Evolutionary conservation across 2,113 vertebrate species (phyloP).

Genomic region (Tinamus guttatus): DNA sequence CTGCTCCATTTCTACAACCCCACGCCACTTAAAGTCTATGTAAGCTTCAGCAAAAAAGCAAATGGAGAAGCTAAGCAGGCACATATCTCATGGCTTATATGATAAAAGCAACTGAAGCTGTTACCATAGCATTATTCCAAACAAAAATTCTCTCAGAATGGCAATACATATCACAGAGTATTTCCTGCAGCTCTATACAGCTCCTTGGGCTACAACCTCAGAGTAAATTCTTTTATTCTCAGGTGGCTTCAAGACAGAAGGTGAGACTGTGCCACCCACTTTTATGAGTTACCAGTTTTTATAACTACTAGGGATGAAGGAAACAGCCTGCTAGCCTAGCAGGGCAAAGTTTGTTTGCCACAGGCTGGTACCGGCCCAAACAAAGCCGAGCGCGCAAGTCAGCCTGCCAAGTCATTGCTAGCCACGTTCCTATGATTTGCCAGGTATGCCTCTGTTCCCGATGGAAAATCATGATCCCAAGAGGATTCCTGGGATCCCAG

Average conservation of each 20-base stretch:
- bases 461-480: background rate
- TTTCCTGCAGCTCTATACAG: background rate
- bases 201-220: background rate
- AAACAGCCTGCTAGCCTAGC: background rate
- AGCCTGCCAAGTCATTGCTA: background rate
- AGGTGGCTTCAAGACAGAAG: background rate
- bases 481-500: background rate
- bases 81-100: accelerated
- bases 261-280: background rate
- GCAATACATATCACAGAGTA: background rate
- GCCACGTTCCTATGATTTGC: background rate
- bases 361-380: background rate
- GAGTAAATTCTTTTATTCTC: background rate
- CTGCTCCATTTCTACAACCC: background rate
- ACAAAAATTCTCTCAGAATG: background rate
- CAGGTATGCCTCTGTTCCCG: background rate
- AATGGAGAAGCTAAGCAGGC: background rate
- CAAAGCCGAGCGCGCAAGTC: background rate
- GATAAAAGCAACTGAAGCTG: background rate
- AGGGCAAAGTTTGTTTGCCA: background rate
- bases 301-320: too few relatives aligned
- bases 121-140: background rate
- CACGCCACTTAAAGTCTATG: accelerated
- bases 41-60: background rate
- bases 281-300: background rate